These are phyloP conservation scores for Lottia scabra DNA, from an alignment of 2,888 invertebrate species.

Conservation along the genomic window DNA sequence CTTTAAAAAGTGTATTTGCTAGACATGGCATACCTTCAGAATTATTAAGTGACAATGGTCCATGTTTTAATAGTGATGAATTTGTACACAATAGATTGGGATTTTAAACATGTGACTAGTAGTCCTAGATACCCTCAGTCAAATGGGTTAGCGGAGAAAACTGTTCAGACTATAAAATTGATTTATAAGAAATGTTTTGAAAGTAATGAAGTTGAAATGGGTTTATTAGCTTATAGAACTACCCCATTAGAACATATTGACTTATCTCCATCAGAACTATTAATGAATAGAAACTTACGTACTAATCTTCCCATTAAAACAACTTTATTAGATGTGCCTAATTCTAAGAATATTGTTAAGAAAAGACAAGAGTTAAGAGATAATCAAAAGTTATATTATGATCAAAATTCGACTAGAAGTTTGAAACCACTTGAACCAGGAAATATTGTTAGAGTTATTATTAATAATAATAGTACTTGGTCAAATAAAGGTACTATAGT, in stretches of 20 bases:
- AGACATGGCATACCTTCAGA: conserved; percentile 25
- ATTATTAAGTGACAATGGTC: conserved; percentile 33
- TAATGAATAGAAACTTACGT: conserved; percentile 21
- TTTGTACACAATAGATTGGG: conserved; percentile 28
- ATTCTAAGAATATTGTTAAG: conserved; percentile 14
- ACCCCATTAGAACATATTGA: conserved; percentile 21
- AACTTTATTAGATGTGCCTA: conserved; percentile 6
- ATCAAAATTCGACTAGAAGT: conserved; percentile 22
- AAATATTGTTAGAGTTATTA: conserved; percentile 20
- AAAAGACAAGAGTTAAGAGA: conserved; percentile 19
- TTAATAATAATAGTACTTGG: conserved; percentile 12
- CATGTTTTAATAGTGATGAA: conserved; percentile 20
- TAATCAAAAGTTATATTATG: conserved; percentile 30
- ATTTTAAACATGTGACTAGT: conserved; percentile 33
- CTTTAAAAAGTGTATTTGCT: conserved; percentile 20
- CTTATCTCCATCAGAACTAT: conserved; percentile 26
- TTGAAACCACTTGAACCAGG: conserved; percentile 21
- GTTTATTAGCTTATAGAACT: conserved; percentile 25
- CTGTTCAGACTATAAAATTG: conserved; percentile 34
- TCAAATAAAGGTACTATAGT: conserved; percentile 24
- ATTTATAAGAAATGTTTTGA: conserved; percentile 24
- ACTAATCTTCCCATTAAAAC: conserved; percentile 8
- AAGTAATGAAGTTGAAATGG: conserved; percentile 11
- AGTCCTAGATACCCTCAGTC: conserved; percentile 32
- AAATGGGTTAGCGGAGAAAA: conserved; percentile 38